These are phyloP conservation scores for Rhinophrynus dorsalis DNA, from an alignment of 2,797 vertebrate genomes.

Conservation along the genomic window DNA sequence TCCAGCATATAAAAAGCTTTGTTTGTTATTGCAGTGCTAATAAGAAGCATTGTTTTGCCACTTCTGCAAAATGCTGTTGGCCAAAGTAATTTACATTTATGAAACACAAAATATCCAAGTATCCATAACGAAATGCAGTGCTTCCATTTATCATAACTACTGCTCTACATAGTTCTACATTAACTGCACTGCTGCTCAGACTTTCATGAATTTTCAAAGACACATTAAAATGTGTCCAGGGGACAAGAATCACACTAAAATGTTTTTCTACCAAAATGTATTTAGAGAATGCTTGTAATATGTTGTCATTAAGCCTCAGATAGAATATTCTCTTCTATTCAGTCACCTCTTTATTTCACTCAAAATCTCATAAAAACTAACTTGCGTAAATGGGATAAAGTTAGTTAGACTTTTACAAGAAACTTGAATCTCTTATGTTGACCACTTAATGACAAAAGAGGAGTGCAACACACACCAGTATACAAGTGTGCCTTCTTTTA, in stretches of 20 bases:
- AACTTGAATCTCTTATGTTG: too few relatives aligned
- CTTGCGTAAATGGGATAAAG: too few relatives aligned
- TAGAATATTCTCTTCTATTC: too few relatives aligned
- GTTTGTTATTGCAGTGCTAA: slow-evolving; percentile 7
- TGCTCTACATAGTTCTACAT: not conserved
- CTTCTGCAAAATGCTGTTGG: slow-evolving; percentile 7
- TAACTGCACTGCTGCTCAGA: not conserved
- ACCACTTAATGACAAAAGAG: too few relatives aligned
- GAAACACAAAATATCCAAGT: slow-evolving; percentile 17
- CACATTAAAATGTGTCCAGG: too few relatives aligned
- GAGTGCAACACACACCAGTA: too few relatives aligned
- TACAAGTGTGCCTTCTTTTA: too few relatives aligned
- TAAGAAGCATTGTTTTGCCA: not conserved
- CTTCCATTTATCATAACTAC: not conserved
- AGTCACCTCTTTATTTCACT: too few relatives aligned
- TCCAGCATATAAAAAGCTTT: not conserved
- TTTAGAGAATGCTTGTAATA: not conserved
- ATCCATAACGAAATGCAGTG: not conserved
- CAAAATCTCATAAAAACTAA: too few relatives aligned
- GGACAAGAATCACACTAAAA: not conserved
- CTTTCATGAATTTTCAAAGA: not conserved
- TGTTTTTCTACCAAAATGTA: not conserved
- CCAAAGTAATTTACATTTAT: slow-evolving; percentile 8
- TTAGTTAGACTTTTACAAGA: too few relatives aligned
- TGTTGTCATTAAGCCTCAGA: not conserved